Conservation (phyloP, 2,888 invertebrate species). For the Ommatoiulus sabulosus region DNA sequence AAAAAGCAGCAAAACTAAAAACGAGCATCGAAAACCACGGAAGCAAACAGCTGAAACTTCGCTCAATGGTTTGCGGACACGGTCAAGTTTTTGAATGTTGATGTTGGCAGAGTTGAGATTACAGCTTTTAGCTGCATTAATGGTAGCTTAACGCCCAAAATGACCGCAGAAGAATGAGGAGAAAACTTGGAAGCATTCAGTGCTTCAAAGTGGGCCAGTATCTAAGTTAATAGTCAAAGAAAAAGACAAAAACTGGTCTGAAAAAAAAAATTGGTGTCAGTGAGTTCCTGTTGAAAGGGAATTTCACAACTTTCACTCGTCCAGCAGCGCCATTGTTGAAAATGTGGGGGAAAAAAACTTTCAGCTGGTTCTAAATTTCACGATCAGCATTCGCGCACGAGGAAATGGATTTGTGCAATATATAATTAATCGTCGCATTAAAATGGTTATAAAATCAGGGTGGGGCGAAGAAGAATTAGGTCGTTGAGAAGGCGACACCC, state of each 20-base stretch:
- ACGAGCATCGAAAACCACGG: neutral
- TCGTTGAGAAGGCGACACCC: constrained; percentile 5
- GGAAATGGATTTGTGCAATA: constrained; percentile 43
- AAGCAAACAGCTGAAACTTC: neutral
- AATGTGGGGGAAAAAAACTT: neutral
- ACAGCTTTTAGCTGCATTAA: constrained; percentile 15
- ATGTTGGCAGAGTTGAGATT: neutral
- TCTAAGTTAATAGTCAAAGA: neutral
- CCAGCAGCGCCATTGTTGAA: constrained; percentile 3
- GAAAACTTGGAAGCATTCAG: neutral
- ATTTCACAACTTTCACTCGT: constrained; percentile 19
- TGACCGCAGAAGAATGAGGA: neutral
- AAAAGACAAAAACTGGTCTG: constrained; percentile 36
- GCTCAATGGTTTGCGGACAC: neutral
- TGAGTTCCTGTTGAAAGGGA: constrained; percentile 36
- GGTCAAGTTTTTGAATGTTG: constrained; percentile 37
- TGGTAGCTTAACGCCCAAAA: neutral
- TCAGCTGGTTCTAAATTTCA: constrained; percentile 8
- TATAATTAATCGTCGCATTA: constrained; percentile 15
- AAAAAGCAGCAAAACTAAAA: neutral
- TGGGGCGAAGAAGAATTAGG: constrained; percentile 27
- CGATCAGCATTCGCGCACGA: neutral
- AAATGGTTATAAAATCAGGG: constrained; percentile 22
- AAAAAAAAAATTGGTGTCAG: constrained; percentile 15
- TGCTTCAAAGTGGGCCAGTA: neutral